These are phyloP conservation scores for Willisornis vidua DNA, from an alignment of 2,113 vertebrate species.

Conservation along the genomic window DNA sequence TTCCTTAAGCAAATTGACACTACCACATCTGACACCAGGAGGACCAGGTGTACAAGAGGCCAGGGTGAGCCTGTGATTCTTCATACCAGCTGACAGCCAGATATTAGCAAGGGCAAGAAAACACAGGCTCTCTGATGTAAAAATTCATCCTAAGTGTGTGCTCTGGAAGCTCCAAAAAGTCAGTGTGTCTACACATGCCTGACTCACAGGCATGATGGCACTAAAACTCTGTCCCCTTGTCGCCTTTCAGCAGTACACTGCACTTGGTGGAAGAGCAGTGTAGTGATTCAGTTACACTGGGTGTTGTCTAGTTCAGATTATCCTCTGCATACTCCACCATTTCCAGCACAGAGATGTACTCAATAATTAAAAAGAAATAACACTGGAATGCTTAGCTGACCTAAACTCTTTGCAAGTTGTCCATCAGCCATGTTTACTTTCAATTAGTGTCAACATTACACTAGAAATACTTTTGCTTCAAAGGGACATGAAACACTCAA, in stretches of 20 bases:
- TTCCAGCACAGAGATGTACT: background rate
- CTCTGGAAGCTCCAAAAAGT: background rate
- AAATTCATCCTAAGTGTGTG: background rate
- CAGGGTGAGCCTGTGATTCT: background rate
- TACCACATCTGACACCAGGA: background rate
- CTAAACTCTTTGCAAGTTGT: background rate
- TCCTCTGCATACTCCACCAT: background rate
- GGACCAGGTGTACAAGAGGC: background rate
- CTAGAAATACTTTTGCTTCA: background rate
- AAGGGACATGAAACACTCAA: background rate
- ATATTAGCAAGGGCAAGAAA: background rate
- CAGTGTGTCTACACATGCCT: rapidly evolving
- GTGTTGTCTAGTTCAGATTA: background rate
- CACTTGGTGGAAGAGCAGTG: background rate
- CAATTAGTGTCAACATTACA: background rate
- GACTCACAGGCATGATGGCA: background rate
- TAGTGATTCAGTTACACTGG: background rate
- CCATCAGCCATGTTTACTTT: background rate
- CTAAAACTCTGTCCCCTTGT: background rate
- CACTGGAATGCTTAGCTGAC: background rate
- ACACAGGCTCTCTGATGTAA: background rate
- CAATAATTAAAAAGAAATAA: conserved; percentile 27
- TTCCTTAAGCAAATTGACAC: background rate
- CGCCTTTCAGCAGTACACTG: background rate
- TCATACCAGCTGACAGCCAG: background rate